Base-by-base conservation (phyloP, 2,797 vertebrate species). In the Pogonophryne albipinna region DNA sequence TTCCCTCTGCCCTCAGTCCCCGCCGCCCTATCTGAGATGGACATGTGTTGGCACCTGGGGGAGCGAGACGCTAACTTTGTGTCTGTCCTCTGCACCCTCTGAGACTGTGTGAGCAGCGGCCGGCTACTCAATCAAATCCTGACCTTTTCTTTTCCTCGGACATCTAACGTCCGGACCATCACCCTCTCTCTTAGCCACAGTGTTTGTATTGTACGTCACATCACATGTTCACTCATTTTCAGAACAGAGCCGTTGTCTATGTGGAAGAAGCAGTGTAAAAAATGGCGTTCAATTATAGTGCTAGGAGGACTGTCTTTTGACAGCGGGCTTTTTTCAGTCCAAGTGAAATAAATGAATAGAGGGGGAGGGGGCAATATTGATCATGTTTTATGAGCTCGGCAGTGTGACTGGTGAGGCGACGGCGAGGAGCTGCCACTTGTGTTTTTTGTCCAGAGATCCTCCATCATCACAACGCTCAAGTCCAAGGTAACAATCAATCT, bases 401-500 rank as follows among this genome's bases (percentile, higher is more conserved):
- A 71, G 83, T 81, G 74, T 86, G 83, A 83, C 83, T 82, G 71
- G 75, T 60, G 85, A 81, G 75, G 80, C 76, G 66, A 70, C 41
- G 64, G 78, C 65, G 47, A 82, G 71, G 78, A 87, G 86, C 87
- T 89, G 89, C 86, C 82, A 87, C 79, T 84, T 86, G 84, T 91
- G 83, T 90, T 87, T 82, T 38, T 80, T 84, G 82, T 81, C 71
- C 64, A 45, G 2, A 84, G 85, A 93, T 89, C 83, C 83, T 93
- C 86, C 88, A 93, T 94, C 92, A 89, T 94, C 92, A 89, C 78
- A 34, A 75, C 68, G 62, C 66, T 79, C 78, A 85, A 83, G 80
- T 92, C 87, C 88, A 88, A 93, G 91, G 86, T 85, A 93, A 87
- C 87, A 88, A 92, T 91, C 92, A 91, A 93, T 94, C 90, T 87